Percentiles rank a stretch among this genome's conserved stretches.
Evolutionary conservation across 1,140 invertebrate genomes (phyloP).

Genomic region (Zaprionus taronus): DNA sequence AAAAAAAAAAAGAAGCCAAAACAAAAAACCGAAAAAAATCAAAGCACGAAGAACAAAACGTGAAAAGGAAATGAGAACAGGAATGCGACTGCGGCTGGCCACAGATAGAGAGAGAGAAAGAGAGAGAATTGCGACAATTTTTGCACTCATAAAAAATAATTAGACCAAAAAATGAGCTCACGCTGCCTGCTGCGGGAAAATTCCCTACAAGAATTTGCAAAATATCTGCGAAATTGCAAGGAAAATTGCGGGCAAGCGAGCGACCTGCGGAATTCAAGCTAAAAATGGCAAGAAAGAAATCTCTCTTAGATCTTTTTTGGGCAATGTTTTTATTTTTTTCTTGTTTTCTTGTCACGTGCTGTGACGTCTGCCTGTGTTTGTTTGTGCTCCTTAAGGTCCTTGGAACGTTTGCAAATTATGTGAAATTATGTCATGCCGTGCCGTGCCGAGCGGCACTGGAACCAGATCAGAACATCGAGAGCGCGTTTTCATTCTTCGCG

Average conservation of each 20-base stretch:
- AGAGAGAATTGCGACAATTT: conserved; percentile 74
- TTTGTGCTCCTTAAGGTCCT: conserved; percentile 52
- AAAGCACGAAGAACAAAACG: conserved; percentile 42
- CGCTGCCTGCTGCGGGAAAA: conserved; percentile 32
- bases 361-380: conserved; percentile 29
- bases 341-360: conserved; percentile 74
- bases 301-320: conserved; percentile 33
- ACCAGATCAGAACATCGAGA: conserved; percentile 82
- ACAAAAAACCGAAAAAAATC: conserved; percentile 59
- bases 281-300: conserved; percentile 58
- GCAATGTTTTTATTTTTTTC: conserved; percentile 10
- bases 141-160: conserved; percentile 81
- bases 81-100: conserved; percentile 54
- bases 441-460: conserved; percentile 43
- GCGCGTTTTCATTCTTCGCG: conserved; percentile 72
- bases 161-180: conserved; percentile 74
- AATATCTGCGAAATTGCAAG: conserved; percentile 23
- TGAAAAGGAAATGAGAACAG: conserved; percentile 14
- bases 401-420: conserved; percentile 65
- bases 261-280: conserved; percentile 74
- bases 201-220: conserved; percentile 30
- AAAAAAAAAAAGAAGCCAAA: conserved; percentile 31
- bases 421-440: conserved; percentile 80
- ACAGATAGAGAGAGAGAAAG: conserved; percentile 26
- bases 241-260: background rate